phyloP scores from a whole-genome alignment of 2,797 vertebrate genomes.

The Pseudochaenichthys georgianus region DNA sequence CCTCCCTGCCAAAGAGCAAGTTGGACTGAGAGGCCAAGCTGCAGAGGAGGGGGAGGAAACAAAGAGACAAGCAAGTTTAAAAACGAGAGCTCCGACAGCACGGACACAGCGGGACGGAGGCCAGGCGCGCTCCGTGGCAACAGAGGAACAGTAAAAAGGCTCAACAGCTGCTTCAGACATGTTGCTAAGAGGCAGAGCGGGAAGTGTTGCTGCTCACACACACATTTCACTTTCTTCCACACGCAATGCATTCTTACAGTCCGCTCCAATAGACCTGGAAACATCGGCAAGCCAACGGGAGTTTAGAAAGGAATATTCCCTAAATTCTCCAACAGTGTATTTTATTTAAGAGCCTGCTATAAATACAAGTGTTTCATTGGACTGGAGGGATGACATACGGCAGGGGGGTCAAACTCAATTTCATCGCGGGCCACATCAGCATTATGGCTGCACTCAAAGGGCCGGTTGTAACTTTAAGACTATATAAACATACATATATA shows the following conservation, averaged over 20 bases:
- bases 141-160: constrained; percentile 11
- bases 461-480: too few relatives aligned
- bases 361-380: background rate
- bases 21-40: constrained; percentile 86
- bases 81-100: constrained; percentile 55
- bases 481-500: too few relatives aligned
- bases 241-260: constrained; percentile 23
- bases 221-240: constrained; percentile 25
- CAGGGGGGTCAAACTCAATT: too few relatives aligned
- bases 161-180: constrained; percentile 50
- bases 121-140: constrained; percentile 24
- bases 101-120: constrained; percentile 45
- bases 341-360: background rate
- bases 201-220: constrained; percentile 29
- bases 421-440: too few relatives aligned
- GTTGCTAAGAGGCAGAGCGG: constrained; percentile 23
- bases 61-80: constrained; percentile 67
- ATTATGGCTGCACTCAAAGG: too few relatives aligned
- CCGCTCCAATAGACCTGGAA: constrained; percentile 11
- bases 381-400: background rate
- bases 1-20: constrained; percentile 86
- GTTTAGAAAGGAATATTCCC: background rate
- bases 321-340: background rate
- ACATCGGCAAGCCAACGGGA: background rate
- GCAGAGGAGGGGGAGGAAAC: constrained; percentile 71